These are phyloP conservation scores for Erythrocebus patas DNA, from an alignment of 2,113 vertebrate genomes.

Conservation along the genomic window DNA sequence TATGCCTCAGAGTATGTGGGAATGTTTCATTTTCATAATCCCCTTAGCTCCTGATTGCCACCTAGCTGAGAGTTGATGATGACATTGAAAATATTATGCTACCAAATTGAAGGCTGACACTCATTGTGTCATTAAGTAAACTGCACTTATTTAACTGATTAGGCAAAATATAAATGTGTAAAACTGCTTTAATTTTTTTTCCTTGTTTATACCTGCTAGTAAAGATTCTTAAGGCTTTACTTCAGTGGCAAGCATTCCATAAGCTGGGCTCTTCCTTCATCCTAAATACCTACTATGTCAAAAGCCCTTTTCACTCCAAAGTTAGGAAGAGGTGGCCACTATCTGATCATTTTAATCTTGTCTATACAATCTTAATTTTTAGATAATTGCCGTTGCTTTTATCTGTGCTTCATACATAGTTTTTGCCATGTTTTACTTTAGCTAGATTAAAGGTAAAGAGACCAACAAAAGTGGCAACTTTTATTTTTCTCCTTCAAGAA, in stretches of 20 bases:
- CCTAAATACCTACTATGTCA: neutral
- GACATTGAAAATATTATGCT: neutral
- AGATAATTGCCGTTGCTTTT: neutral
- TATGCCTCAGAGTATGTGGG: neutral
- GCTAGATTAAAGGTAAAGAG: neutral
- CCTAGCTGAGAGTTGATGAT: neutral
- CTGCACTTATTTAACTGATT: neutral
- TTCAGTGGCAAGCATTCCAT: neutral
- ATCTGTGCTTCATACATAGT: neutral
- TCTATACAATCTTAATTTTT: neutral
- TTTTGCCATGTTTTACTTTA: neutral
- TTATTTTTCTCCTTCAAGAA: neutral
- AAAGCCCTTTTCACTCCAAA: neutral
- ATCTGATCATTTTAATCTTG: neutral
- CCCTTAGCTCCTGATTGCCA: neutral
- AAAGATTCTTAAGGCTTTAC: constrained; percentile 1
- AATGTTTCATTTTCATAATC: neutral
- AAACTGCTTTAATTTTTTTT: neutral
- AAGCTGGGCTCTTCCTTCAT: neutral
- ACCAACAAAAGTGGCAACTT: neutral
- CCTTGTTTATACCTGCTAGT: constrained; percentile 16
- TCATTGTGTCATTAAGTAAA: constrained; percentile 14
- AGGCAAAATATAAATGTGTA: constrained; percentile 25
- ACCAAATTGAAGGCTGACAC: neutral
- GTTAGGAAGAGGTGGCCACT: neutral